A percentile compares a stretch with the other conserved stretches of the same genome.
phyloP scores from a whole-genome alignment of 2,797 vertebrate species.

The Channallabes apus region DNA sequence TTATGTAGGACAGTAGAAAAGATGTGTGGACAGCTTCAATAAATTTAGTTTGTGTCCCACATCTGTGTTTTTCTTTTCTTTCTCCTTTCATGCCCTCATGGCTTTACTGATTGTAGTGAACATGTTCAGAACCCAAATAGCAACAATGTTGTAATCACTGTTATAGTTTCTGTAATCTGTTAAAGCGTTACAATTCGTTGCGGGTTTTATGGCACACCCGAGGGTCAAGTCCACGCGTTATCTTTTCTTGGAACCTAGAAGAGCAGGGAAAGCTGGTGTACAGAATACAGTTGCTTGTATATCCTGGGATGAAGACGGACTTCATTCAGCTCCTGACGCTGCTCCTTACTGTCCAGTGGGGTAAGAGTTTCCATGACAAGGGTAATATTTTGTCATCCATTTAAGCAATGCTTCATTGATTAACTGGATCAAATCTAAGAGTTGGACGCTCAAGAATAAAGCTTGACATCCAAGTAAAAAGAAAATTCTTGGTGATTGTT shows the following conservation, averaged over 20 bases:
- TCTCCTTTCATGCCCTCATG: background rate
- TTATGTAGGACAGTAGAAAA: background rate
- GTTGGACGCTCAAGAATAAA: too few relatives aligned
- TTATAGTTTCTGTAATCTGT: background rate
- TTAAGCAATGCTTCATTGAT: background rate
- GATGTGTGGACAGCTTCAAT: background rate
- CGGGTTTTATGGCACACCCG: slow-evolving; percentile 41
- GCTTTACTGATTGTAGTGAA: background rate
- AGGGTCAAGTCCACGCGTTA: slow-evolving; percentile 73
- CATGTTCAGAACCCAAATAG: background rate
- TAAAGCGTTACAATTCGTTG: slow-evolving; percentile 38
- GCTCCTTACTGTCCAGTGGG: slow-evolving; percentile 58
- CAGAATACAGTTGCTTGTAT: slow-evolving; percentile 11
- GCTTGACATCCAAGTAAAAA: background rate
- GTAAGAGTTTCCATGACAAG: slow-evolving; percentile 60
- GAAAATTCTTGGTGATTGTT: background rate
- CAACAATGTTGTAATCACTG: background rate
- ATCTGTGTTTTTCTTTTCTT: background rate
- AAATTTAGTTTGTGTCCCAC: background rate
- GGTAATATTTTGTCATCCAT: background rate
- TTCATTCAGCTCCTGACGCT: slow-evolving; percentile 51
- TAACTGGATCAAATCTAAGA: background rate
- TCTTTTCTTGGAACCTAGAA: slow-evolving; percentile 49
- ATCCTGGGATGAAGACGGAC: slow-evolving; percentile 28
- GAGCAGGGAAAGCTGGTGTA: slow-evolving; percentile 28